phyloP scores from a whole-genome alignment of 2,113 vertebrate genomes.

The Capreolus pygargus region DNA sequence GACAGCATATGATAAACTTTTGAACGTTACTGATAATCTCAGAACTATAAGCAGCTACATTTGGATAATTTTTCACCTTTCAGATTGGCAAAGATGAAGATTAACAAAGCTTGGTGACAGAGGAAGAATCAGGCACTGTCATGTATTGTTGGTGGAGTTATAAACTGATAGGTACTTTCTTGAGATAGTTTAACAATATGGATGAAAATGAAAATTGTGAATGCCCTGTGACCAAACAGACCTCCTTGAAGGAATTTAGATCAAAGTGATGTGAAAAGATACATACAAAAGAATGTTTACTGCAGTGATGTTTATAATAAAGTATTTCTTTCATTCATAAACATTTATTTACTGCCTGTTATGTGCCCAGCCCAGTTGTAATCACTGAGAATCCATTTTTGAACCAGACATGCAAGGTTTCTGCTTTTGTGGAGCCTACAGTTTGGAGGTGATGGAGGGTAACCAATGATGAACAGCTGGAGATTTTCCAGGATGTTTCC shows the following conservation, averaged over 20 bases:
- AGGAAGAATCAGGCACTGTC: neutral
- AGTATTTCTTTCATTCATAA: neutral
- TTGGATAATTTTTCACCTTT: neutral
- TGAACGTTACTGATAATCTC: neutral
- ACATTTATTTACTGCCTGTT: neutral
- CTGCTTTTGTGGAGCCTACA: neutral
- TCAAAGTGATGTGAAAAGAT: neutral
- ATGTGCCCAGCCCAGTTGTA: neutral
- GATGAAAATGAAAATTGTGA: neutral
- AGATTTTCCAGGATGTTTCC: neutral
- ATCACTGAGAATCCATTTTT: neutral
- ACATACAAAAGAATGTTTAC: neutral
- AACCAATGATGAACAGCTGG: neutral
- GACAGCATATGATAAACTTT: neutral
- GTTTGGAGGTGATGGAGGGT: neutral
- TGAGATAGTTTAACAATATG: neutral
- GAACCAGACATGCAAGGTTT: neutral
- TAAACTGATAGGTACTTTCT: neutral
- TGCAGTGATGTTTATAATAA: neutral
- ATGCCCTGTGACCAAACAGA: neutral
- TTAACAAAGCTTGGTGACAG: neutral
- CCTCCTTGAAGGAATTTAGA: neutral
- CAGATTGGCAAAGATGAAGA: neutral
- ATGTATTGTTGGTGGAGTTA: neutral
- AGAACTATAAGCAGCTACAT: neutral